A percentile compares a stretch with the other conserved stretches of the same genome.
Evolutionary conservation across 2,888 invertebrate species (phyloP).

Genomic region (Agapostemon virescens): DNA sequence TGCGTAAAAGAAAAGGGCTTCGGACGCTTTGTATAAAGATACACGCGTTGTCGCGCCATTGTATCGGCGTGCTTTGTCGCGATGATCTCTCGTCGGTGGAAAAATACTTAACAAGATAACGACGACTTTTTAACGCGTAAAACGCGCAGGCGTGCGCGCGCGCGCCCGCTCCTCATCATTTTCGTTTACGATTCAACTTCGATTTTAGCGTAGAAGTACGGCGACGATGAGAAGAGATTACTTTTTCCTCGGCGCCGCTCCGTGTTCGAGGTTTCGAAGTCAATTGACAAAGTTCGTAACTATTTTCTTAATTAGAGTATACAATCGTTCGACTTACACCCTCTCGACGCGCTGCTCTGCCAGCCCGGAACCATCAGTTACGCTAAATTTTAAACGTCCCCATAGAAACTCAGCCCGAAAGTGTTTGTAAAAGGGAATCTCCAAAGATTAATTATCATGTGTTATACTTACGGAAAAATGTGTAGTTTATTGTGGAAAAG

Average conservation of each 20-base stretch:
- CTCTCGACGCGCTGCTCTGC: not conserved
- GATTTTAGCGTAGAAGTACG: not conserved
- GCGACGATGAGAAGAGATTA: not conserved
- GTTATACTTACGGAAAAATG: not conserved
- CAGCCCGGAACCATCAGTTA: not conserved
- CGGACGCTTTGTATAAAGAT: constrained; percentile 2
- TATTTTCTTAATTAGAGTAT: constrained; percentile 12
- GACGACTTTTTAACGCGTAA: not conserved
- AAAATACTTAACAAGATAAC: too few relatives aligned
- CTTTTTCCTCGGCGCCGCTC: not conserved
- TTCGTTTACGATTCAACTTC: not conserved
- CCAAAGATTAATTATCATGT: not conserved
- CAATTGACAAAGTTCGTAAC: constrained; percentile 12
- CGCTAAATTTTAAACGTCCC: not conserved
- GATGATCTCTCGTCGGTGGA: not conserved
- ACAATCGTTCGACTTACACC: constrained; percentile 1
- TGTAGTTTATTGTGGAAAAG: not conserved
- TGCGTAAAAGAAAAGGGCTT: not conserved
- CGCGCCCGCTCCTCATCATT: not conserved
- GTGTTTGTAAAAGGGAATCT: not conserved
- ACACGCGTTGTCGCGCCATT: not conserved
- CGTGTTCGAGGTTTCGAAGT: not conserved
- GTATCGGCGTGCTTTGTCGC: not conserved
- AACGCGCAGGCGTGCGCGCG: not conserved
- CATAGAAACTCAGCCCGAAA: not conserved